These are phyloP conservation scores for Drosophila histrio DNA, from an alignment of 2,888 invertebrate genomes.

Conservation along the genomic window DNA sequence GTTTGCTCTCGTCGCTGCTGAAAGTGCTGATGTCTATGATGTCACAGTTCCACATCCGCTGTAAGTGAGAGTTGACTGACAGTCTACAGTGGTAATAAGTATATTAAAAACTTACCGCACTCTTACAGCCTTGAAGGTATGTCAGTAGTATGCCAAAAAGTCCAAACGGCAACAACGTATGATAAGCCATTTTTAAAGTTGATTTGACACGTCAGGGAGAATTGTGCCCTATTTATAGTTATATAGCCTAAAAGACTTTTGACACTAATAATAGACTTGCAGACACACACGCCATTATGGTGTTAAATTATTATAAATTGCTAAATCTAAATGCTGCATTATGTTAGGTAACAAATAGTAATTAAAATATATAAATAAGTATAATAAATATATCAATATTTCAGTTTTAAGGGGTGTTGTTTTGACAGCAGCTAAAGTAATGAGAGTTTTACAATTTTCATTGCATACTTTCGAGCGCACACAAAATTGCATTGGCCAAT, in stretches of 20 bases:
- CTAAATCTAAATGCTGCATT: neutral
- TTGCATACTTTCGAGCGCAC: constrained; percentile 43
- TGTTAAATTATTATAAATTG: neutral
- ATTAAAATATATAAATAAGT: neutral
- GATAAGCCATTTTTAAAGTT: neutral
- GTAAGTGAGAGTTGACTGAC: neutral
- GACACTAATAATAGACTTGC: neutral
- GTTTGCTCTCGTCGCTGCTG: constrained; percentile 6
- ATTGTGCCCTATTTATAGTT: neutral
- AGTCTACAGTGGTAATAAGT: neutral
- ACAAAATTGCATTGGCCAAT: neutral
- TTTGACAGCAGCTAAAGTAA: neutral
- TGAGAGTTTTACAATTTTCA: neutral
- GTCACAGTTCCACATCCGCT: constrained; percentile 3
- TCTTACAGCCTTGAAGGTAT: neutral
- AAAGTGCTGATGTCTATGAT: neutral
- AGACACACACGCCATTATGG: too few species aligned
- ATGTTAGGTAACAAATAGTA: neutral
- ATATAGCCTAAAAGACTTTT: neutral
- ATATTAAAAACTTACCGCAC: neutral
- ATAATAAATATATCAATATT: neutral
- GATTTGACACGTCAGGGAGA: neutral
- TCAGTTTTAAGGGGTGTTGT: neutral
- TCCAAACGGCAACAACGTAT: neutral
- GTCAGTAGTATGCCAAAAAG: neutral